These are phyloP conservation scores for Drosophila sproati DNA, from an alignment of 1,140 invertebrate genomes.

Conservation along the genomic window DNA sequence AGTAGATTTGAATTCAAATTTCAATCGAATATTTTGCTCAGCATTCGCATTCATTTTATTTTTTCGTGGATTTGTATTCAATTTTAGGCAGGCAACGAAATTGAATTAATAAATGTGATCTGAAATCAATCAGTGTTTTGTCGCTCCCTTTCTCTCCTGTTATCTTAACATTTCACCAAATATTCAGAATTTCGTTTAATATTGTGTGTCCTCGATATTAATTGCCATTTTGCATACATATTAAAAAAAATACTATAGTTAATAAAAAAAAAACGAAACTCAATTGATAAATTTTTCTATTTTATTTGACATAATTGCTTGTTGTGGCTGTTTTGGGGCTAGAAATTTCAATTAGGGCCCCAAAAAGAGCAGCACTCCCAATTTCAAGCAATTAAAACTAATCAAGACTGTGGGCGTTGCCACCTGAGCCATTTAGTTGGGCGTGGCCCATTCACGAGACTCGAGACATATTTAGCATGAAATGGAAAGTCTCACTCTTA, in stretches of 20 bases:
- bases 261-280: slow-evolving; percentile 24
- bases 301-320: slow-evolving; percentile 26
- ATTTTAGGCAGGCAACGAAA: slow-evolving; percentile 22
- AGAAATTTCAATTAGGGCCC: slow-evolving; percentile 21
- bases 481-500: slow-evolving; percentile 21
- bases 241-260: slow-evolving; percentile 14
- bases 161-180: slow-evolving; percentile 1
- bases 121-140: slow-evolving; percentile 8
- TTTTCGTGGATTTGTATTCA: slow-evolving; percentile 32
- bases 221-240: slow-evolving; percentile 54
- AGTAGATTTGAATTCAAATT: slow-evolving; percentile 57
- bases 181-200: slow-evolving; percentile 22
- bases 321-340: background rate
- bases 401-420: slow-evolving; percentile 37
- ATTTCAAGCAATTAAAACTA: slow-evolving; percentile 47
- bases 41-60: slow-evolving; percentile 11
- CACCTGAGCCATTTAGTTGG: slow-evolving; percentile 36
- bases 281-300: slow-evolving; percentile 49
- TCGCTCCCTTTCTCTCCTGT: background rate
- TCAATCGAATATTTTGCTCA: slow-evolving; percentile 46
- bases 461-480: background rate
- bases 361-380: slow-evolving; percentile 18
- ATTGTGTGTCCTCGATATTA: slow-evolving; percentile 32
- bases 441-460: slow-evolving; percentile 16
- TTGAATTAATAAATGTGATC: slow-evolving; percentile 50